Evolutionary conservation across 2,797 vertebrate genomes (phyloP).

Genomic region (Dendrocincla fuliginosa): DNA sequence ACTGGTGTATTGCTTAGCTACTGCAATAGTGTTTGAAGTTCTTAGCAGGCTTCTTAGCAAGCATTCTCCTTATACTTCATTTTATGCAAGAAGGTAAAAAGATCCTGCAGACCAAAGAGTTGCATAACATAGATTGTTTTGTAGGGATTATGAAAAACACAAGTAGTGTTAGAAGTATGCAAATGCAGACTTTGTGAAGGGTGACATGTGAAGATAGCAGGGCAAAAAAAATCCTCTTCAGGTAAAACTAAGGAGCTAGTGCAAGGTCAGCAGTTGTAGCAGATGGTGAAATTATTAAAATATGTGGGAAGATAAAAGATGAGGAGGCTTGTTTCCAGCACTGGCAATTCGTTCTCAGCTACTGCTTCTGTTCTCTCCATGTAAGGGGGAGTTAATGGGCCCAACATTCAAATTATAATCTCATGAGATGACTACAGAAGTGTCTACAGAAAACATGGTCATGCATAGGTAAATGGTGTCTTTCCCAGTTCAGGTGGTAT

Average conservation of each 20-base stretch:
- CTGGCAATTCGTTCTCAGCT: background rate
- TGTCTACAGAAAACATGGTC: background rate
- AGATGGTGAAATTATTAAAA: background rate
- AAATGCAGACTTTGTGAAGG: background rate
- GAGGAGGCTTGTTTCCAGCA: background rate
- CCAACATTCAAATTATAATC: background rate
- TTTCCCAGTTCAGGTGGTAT: background rate
- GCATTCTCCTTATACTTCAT: background rate
- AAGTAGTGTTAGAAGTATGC: background rate
- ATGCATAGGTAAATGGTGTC: background rate
- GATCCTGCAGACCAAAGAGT: background rate
- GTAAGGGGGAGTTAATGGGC: background rate
- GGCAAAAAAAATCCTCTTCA: background rate
- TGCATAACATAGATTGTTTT: background rate
- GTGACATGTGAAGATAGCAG: background rate
- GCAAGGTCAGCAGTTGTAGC: background rate
- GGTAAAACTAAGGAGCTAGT: background rate
- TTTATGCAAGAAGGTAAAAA: background rate
- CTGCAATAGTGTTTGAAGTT: background rate
- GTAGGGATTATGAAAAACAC: background rate
- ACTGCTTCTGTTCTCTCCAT: background rate
- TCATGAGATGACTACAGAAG: background rate
- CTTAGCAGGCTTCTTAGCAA: background rate
- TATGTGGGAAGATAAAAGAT: background rate
- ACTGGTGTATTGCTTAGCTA: background rate